These are phyloP conservation scores for Apotomis betuletana DNA, from an alignment of 2,888 invertebrate genomes.

Conservation along the genomic window DNA sequence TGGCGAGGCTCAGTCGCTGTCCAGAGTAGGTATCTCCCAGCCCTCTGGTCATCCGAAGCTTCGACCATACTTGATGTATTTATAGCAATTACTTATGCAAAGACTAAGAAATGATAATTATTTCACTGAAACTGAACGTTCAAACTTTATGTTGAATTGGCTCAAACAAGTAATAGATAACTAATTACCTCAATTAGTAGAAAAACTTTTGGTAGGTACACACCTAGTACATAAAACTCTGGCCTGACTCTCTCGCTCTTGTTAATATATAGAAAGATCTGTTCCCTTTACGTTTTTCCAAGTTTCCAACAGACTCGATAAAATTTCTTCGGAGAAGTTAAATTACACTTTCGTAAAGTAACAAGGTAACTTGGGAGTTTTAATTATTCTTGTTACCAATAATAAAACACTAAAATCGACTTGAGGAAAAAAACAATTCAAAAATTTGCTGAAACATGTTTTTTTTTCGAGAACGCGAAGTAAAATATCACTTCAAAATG, in stretches of 20 bases:
- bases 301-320: conserved; percentile 12
- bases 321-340: conserved; percentile 14
- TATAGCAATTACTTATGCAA: too few species aligned
- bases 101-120: too few species aligned
- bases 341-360: conserved; percentile 26
- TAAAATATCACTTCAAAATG: too few species aligned
- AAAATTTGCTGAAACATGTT: not conserved
- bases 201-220: not conserved
- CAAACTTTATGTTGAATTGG: not conserved
- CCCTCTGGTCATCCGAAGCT: too few species aligned
- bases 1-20: too few species aligned
- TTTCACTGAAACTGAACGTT: not conserved
- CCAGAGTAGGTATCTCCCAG: too few species aligned
- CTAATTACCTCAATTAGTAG: not conserved
- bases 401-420: conserved; percentile 15
- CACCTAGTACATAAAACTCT: not conserved
- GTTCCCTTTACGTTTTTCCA: conserved; percentile 17
- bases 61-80: too few species aligned
- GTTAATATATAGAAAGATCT: conserved; percentile 7
- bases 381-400: conserved; percentile 18
- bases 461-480: too few species aligned
- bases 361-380: conserved; percentile 16
- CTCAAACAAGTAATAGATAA: not conserved
- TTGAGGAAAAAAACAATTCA: not conserved
- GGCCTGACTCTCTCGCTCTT: not conserved